Base-by-base conservation (phyloP, 30 jellyfish, hydroid and myxozoan species). In the Mastigias papua region DNA sequence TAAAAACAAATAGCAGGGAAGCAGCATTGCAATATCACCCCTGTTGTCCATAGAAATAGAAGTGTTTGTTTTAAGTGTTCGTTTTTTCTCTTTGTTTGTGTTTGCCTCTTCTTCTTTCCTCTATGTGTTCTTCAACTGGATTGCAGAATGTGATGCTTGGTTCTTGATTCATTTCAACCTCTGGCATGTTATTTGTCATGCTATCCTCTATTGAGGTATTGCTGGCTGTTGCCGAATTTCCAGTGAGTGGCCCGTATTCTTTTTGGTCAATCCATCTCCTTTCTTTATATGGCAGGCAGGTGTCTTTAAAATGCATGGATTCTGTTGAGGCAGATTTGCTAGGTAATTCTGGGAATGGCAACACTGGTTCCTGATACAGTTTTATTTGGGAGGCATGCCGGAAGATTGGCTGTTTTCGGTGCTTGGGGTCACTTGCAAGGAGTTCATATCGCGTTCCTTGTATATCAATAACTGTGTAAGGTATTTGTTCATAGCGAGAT, bases 371-470 rank as follows among this genome's bases (percentile, higher is more conserved):
- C 42, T 69, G 80, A 32, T 69, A 69, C 32, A 69, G 80, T 69
- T 69, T 69, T 5, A 1, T 32, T 69, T 69, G 61, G 29, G 80
- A 69, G 60, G 80, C 64, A 37, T 32, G 80, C 25, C 1, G 80
- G 64, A 28, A 31, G 64, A 69, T 27, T 6, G 80, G 80, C 64
- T 69, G 80, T 37, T 23, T 29, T 28, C 64, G 80, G 32, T 37
- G 32, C 62, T 23, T 63, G 60, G 33, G 80, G 61, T 69, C 80
- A 33, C 80, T 69, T 17, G 80, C 80, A 69, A 69, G 80, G n/a
- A 32, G 62, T 69, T 17, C 32, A 48, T 69, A 69, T 30, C 64
- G 61, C 29, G 62, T 27, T 33, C 62, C 80, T 69, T 69, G 34
- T 17, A 69, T 37, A 69, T 69, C 80, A 69, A 69, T 28, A 32